phyloP scores from a whole-genome alignment of 2,888 invertebrate genomes.

The Timema podura region DNA sequence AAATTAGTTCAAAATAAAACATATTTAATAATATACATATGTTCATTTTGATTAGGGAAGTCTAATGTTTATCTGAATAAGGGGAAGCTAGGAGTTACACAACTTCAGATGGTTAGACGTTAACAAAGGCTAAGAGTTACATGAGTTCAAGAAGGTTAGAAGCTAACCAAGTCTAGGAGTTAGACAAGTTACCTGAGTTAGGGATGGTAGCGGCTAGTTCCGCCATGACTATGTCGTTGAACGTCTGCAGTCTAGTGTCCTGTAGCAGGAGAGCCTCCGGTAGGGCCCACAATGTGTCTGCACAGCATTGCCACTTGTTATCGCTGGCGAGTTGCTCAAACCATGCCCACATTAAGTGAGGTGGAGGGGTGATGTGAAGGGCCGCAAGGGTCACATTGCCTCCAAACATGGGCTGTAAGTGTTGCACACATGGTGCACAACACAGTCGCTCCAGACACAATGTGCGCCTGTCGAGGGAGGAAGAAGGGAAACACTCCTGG shows the following conservation, averaged over 20 bases:
- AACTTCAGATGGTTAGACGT: too few relatives aligned
- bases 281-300: conserved; percentile 53
- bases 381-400: conserved; percentile 58
- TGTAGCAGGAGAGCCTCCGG: conserved; percentile 54
- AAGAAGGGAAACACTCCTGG: too few relatives aligned
- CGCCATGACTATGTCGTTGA: conserved; percentile 57
- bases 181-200: conserved; percentile 34
- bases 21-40: too few relatives aligned
- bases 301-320: conserved; percentile 45
- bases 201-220: conserved; percentile 49
- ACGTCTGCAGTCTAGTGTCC: conserved; percentile 51
- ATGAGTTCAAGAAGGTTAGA: too few relatives aligned
- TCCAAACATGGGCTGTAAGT: conserved; percentile 52
- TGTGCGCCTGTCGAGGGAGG: conserved; percentile 41
- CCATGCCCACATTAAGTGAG: conserved; percentile 50
- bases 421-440: conserved; percentile 52
- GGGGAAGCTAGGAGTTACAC: too few relatives aligned
- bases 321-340: conserved; percentile 49
- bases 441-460: conserved; percentile 58
- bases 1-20: too few relatives aligned
- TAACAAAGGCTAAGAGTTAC: too few relatives aligned
- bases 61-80: too few relatives aligned
- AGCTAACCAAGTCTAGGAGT: too few relatives aligned
- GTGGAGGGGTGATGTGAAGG: conserved; percentile 54
- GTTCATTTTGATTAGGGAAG: too few relatives aligned